Evolutionary conservation across 1,140 invertebrate genomes (phyloP).

Genomic region (Onthophagus taurus): DNA sequence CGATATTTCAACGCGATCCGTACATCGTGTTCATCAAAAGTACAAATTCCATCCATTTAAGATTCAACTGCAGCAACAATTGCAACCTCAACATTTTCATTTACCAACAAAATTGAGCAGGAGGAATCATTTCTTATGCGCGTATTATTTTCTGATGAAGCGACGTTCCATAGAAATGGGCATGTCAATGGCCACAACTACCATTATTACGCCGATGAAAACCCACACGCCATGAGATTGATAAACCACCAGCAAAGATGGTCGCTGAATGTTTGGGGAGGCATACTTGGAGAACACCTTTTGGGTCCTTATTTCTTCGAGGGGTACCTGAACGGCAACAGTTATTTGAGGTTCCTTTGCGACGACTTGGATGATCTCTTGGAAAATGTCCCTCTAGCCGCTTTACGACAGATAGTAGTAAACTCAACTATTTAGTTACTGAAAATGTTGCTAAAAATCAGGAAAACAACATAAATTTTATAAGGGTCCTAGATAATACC

Average conservation of each 20-base stretch:
- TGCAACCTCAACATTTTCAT: conserved; percentile 3
- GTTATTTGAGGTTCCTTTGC: conserved; percentile 1
- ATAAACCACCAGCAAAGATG: conserved; percentile 10
- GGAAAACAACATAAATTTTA: too few relatives aligned
- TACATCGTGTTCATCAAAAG: conserved; percentile 5
- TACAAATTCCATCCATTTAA: conserved; percentile 12
- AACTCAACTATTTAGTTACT: too few relatives aligned
- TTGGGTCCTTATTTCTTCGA: conserved; percentile 9
- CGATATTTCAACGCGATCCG: not conserved
- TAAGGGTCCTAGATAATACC: too few relatives aligned
- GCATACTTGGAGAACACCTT: conserved; percentile 2
- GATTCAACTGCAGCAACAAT: conserved; percentile 11
- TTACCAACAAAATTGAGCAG: conserved; percentile 6
- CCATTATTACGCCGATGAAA: conserved; percentile 7
- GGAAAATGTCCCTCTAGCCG: not conserved
- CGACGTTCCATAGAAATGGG: conserved; percentile 8
- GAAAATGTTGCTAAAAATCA: too few relatives aligned
- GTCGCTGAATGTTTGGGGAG: conserved; percentile 9
- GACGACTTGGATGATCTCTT: conserved; percentile 2
- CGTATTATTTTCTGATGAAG: not conserved
- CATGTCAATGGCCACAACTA: conserved; percentile 6
- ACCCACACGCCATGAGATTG: conserved; percentile 2
- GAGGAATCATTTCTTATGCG: conserved; percentile 7
- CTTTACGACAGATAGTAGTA: not conserved
- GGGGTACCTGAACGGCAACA: not conserved